Conservation (phyloP, 2,113 vertebrate species). For the Corydoras maculifer region DNA sequence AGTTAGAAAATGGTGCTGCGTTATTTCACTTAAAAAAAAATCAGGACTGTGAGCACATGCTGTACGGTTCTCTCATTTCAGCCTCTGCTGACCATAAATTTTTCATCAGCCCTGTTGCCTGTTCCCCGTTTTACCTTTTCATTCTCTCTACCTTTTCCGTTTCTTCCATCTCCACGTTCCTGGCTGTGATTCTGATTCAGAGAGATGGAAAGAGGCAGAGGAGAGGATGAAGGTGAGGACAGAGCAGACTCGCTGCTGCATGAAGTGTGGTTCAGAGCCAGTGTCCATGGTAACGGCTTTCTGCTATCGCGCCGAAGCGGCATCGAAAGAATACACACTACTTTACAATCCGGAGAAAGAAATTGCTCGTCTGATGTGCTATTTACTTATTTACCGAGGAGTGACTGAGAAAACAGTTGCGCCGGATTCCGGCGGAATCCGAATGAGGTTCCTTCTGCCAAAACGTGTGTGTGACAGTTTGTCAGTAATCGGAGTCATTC, state of each 20-base stretch:
- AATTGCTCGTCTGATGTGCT: conserved; percentile 21
- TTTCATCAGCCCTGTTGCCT: conserved; percentile 32
- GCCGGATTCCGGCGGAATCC: background rate
- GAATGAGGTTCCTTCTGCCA: conserved; percentile 9
- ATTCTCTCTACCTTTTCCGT: background rate
- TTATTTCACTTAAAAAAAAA: conserved; percentile 24
- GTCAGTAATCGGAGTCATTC: conserved; percentile 3
- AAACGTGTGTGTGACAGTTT: conserved; percentile 12
- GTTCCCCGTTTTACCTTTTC: conserved; percentile 1
- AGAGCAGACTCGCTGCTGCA: conserved; percentile 35
- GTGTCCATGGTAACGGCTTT: conserved; percentile 38
- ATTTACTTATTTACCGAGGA: conserved; percentile 26
- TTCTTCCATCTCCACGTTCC: conserved; percentile 19
- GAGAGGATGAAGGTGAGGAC: conserved; percentile 58
- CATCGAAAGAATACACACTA: conserved; percentile 29
- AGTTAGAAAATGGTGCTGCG: conserved; percentile 12
- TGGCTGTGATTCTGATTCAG: conserved; percentile 28
- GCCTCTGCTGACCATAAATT: conserved; percentile 34
- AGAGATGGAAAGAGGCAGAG: conserved; percentile 31
- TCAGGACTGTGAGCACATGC: conserved; percentile 30
- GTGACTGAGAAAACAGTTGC: conserved; percentile 10
- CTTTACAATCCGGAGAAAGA: conserved; percentile 29
- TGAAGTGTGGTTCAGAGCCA: conserved; percentile 28
- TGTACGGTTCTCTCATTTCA: conserved; percentile 17
- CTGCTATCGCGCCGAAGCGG: conserved; percentile 30